Evolutionary conservation across 2,113 vertebrate genomes (phyloP).

Genomic region (Nanorana parkeri): DNA sequence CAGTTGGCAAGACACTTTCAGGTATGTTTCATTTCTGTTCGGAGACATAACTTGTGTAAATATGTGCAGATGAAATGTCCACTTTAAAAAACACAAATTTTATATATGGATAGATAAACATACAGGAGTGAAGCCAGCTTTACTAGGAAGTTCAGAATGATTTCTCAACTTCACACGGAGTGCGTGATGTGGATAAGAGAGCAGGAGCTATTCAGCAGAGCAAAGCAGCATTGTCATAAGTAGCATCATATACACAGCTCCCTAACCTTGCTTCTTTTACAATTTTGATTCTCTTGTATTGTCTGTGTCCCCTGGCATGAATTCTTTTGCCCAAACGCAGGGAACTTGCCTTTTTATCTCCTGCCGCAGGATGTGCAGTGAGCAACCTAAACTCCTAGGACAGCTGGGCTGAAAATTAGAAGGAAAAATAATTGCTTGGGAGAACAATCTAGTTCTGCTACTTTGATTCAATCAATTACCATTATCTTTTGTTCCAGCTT

Average conservation of each 20-base stretch:
- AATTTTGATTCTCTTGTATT: slow-evolving; percentile 66
- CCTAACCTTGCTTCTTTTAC: slow-evolving; percentile 56
- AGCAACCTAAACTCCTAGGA: slow-evolving; percentile 73
- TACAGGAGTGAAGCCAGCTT: neutral
- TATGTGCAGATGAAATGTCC: too few species aligned
- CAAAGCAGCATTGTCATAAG: slow-evolving; percentile 12
- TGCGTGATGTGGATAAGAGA: slow-evolving; percentile 30
- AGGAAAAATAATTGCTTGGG: slow-evolving; percentile 74
- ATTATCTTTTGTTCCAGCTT: slow-evolving; percentile 81
- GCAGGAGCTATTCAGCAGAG: slow-evolving; percentile 2
- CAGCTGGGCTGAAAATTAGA: slow-evolving; percentile 69
- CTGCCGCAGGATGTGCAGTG: slow-evolving; percentile 67
- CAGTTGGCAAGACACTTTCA: too few species aligned
- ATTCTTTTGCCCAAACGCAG: slow-evolving; percentile 62
- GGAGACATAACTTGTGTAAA: rapidly evolving
- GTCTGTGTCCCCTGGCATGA: slow-evolving; percentile 43
- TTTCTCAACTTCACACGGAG: neutral
- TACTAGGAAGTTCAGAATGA: neutral
- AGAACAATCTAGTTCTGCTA: slow-evolving; percentile 74
- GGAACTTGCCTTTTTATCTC: slow-evolving; percentile 76
- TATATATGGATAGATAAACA: neutral
- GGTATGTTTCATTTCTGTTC: too few species aligned
- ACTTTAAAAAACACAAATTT: neutral
- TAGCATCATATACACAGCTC: slow-evolving; percentile 39
- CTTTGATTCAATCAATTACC: slow-evolving; percentile 83